Conservation (phyloP, 2,888 invertebrate species). For the Polydrusus pterygomalis region DNA sequence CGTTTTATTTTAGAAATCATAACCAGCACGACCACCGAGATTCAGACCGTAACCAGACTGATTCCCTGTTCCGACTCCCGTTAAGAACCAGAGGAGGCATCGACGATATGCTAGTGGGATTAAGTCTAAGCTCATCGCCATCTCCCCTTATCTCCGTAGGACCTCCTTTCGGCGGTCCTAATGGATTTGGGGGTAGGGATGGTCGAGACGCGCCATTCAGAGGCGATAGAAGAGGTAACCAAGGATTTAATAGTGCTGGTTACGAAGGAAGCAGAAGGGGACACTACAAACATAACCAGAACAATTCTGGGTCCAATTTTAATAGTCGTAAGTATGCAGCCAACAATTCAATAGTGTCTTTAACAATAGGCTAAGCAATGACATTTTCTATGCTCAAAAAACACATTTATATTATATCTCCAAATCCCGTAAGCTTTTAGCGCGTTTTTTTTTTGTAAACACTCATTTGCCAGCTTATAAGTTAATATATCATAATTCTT, state of each 20-base stretch:
- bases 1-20: constrained; percentile 45
- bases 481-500: no score
- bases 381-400: no score
- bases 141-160: constrained; percentile 75
- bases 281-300: constrained; percentile 74
- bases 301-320: constrained; percentile 71
- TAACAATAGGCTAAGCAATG: no score
- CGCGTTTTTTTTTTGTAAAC: no score
- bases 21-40: constrained; percentile 63
- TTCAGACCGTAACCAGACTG: constrained; percentile 69
- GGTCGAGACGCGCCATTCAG: constrained; percentile 71
- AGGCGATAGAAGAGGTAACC: constrained; percentile 71
- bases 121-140: constrained; percentile 70
- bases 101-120: constrained; percentile 86
- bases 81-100: constrained; percentile 78
- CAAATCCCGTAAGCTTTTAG: no score
- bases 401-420: no score
- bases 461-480: no score
- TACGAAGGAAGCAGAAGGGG: constrained; percentile 71
- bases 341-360: background rate
- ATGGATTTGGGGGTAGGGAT: constrained; percentile 66
- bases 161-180: constrained; percentile 70
- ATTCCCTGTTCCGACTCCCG: constrained; percentile 73
- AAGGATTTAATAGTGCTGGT: constrained; percentile 62
- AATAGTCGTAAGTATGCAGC: constrained; percentile 67